Base-by-base conservation (phyloP, 2,888 invertebrate genomes). In the Oligia latruncula region DNA sequence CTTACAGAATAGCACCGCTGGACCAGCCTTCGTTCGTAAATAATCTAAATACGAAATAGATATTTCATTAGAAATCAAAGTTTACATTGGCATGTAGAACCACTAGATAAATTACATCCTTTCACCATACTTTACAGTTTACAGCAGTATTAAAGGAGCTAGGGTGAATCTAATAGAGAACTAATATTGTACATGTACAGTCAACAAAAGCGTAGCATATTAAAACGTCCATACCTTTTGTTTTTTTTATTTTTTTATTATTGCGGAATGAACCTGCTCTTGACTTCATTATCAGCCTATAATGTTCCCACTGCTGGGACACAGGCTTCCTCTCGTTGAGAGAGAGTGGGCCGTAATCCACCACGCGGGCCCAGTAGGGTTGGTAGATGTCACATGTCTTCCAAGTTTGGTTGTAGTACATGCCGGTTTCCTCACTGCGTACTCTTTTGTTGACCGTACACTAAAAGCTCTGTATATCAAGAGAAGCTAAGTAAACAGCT, bases 361-460 rank as follows among this genome's bases (percentile, higher is more conserved):
- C 52, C 52, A 55, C 55, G 20, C 55, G 55, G 23, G 9, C 20
- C 55, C 55, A 23, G 8, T 55, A 23, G 23, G 20, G 2, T 55
- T 55, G 20, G 55, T 23, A 55, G 20, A 55, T 23, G 20, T 55
- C 55, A 55, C 55, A 55, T 23, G 55, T 55, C 55, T 8, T 55
- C 55, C 17, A 52, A 17, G 17, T 23, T 55, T 23, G 23, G 55
- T 55, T 55, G 9, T 9, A 55, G 20, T 8, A 55, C 52, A 52
- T 5, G 52, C 52, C 52, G 2, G 52, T 55, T 55, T 23, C 55
- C 23, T 55, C 23, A 23, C 11, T 73, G 35, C 46, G 8, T 23
- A n/a, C 68, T 40, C 20, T 40, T 77, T 55, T 23, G 64, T 29
- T 77, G 15, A 65, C 43, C 17, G 52, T 55, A 64, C 64, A 17